Evolutionary conservation across 92 coral and sea anemone genomes (phyloP), one percentile per base, ranked within the genome.

Genomic region (Porites divaricata): DNA sequence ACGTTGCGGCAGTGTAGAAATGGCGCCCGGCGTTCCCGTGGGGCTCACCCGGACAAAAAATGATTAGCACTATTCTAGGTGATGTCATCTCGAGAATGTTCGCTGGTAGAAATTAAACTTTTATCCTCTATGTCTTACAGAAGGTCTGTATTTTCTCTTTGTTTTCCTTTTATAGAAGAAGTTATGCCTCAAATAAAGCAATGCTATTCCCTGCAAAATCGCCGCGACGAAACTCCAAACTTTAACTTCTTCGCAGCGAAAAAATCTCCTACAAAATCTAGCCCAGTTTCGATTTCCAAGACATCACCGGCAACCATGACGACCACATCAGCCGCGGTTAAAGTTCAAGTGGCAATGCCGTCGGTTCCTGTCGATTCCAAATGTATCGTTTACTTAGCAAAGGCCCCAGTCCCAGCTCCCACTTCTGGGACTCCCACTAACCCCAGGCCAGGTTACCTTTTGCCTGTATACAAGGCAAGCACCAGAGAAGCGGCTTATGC

Each of bases 131-230:
- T n/a, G n/a, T n/a, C n/a, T n/a, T n/a, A n/a, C 45, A 35, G 45
- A 3, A 35, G 45, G 4, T 35, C 45, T 35, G 45, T 54, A 8
- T 54, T 54, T 54, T 54, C 16, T 66, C 13, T 5, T 41, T 65
- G 3, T 48, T 67, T 51, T 48, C 23, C 62, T 12, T 23, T 16
- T 1, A 14, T 28, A 78, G 82, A 68, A 62, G 86, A 82, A 72
- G 35, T n/a, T n/a, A 73, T 82, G 86, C 94, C 96, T 1, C 91
- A 85, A 70, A 90, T 93, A 77, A 88, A 88, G 57, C 89, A 89
- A 59, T 93, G 96, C 74, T 90, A 85, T 67, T 93, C 96, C 8
- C 76, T 88, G 57, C 79, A 76, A 19, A 81, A 88, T 35, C 78
- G 81, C 57, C 75, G 77, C 14, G 72, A 61, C 9, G 77, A 76